Evolutionary conservation across 1,140 invertebrate genomes (phyloP).

Genomic region (Meloidogyne hapla): DNA sequence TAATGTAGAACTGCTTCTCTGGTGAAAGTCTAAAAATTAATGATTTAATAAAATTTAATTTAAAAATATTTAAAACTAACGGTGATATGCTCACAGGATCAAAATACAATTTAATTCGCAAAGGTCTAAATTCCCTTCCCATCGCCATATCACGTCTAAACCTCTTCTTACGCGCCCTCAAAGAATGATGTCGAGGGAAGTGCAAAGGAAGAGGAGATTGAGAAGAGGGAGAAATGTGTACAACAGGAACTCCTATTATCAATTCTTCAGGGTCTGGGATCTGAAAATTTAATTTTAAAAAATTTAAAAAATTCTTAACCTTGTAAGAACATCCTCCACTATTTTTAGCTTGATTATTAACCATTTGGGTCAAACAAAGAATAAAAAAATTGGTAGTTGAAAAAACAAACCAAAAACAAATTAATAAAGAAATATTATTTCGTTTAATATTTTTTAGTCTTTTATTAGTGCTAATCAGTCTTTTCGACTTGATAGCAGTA

Average conservation of each 20-base stretch:
- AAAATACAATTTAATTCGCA: constrained; percentile 35
- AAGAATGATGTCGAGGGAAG: constrained; percentile 1
- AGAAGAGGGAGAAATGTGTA: background rate
- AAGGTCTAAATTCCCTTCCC: constrained; percentile 24
- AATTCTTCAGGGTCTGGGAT: constrained; percentile 14
- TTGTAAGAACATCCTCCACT: constrained; percentile 2
- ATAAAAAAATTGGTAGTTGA: background rate
- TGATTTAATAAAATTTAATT: constrained; percentile 5
- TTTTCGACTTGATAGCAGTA: background rate
- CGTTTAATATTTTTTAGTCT: background rate
- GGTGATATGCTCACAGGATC: constrained; percentile 33
- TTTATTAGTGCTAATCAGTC: background rate
- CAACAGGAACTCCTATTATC: constrained; percentile 15
- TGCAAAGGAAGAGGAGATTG: background rate
- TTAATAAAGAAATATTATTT: background rate
- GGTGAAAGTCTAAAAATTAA: constrained; percentile 15
- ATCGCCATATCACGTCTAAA: constrained; percentile 25
- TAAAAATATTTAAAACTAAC: constrained; percentile 31
- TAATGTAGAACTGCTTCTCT: constrained; percentile 37
- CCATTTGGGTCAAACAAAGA: background rate
- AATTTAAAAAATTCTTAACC: background rate
- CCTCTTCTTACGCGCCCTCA: constrained; percentile 10
- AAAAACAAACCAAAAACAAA: background rate
- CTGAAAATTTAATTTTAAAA: constrained; percentile 17
- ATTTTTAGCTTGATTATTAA: background rate